A percentile compares a stretch with the other conserved stretches of the same genome.
phyloP scores from a whole-genome alignment of 1,140 invertebrate genomes.

The Drosophila persimilis region DNA sequence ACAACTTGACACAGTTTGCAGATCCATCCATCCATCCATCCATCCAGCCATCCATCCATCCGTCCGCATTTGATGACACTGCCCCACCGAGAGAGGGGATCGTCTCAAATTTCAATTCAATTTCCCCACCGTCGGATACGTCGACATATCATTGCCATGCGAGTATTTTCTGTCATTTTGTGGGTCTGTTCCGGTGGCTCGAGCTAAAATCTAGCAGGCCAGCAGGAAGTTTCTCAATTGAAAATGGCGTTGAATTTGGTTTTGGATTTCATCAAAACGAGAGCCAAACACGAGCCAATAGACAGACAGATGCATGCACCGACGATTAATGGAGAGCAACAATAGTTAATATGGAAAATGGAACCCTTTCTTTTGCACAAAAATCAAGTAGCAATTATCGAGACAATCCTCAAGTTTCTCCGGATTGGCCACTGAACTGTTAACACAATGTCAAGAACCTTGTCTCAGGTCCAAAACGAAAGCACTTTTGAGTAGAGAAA shows the following conservation, averaged over 20 bases:
- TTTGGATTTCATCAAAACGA: constrained; percentile 54
- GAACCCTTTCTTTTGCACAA: constrained; percentile 16
- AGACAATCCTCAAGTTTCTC: constrained; percentile 32
- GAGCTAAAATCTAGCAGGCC: constrained; percentile 59
- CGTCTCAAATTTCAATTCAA: constrained; percentile 59
- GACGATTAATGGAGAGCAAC: not conserved
- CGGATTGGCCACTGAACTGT: constrained; percentile 62
- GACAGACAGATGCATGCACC: constrained; percentile 1
- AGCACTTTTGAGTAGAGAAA: constrained; percentile 6
- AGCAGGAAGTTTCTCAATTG: constrained; percentile 71
- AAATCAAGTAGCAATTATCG: constrained; percentile 57
- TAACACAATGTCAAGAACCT: constrained; percentile 53
- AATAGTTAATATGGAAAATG: not conserved
- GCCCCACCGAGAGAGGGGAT: not conserved
- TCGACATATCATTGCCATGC: constrained; percentile 27
- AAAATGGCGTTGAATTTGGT: constrained; percentile 71
- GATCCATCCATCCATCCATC: constrained; percentile 50
- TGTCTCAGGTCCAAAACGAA: constrained; percentile 43
- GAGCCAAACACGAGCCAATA: constrained; percentile 58
- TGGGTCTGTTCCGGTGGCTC: constrained; percentile 39
- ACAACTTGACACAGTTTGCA: constrained; percentile 76
- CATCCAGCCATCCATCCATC: constrained; percentile 24
- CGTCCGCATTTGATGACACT: constrained; percentile 9
- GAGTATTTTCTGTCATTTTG: constrained; percentile 1
- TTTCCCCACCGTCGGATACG: constrained; percentile 21